Evolutionary conservation across 2,113 vertebrate genomes (phyloP).

Genomic region (Columbina picui): DNA sequence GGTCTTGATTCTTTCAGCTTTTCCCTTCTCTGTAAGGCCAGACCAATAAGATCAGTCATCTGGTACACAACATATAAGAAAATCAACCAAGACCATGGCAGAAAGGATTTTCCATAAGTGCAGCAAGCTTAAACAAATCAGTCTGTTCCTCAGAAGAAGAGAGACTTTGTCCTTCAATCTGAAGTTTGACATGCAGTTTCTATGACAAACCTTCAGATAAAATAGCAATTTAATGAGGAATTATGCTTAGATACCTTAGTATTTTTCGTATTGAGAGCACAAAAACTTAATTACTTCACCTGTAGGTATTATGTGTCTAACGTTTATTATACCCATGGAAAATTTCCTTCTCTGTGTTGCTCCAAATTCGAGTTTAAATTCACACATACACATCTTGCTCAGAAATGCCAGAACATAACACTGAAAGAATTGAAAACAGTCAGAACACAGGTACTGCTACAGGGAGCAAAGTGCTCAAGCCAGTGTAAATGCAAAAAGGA

Average conservation of each 20-base stretch:
- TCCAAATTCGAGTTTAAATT: neutral
- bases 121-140: neutral
- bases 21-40: neutral
- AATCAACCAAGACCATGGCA: neutral
- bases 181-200: slow-evolving; percentile 36
- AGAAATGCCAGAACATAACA: neutral
- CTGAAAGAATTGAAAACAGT: neutral
- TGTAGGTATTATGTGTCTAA: neutral
- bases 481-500: neutral
- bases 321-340: neutral
- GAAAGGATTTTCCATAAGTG: neutral
- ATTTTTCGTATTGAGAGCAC: neutral
- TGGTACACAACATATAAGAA: neutral
- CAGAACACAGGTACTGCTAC: neutral
- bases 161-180: neutral
- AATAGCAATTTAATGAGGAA: slow-evolving; percentile 10
- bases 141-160: neutral
- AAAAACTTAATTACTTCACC: slow-evolving; percentile 15
- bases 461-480: neutral
- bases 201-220: slow-evolving; percentile 27
- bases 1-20: neutral
- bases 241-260: neutral
- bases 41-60: neutral
- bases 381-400: neutral
- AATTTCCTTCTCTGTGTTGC: neutral